These are phyloP conservation scores for Phenganax subtilis DNA, from an alignment of 92 coral and sea anemone genomes.

Conservation along the genomic window DNA sequence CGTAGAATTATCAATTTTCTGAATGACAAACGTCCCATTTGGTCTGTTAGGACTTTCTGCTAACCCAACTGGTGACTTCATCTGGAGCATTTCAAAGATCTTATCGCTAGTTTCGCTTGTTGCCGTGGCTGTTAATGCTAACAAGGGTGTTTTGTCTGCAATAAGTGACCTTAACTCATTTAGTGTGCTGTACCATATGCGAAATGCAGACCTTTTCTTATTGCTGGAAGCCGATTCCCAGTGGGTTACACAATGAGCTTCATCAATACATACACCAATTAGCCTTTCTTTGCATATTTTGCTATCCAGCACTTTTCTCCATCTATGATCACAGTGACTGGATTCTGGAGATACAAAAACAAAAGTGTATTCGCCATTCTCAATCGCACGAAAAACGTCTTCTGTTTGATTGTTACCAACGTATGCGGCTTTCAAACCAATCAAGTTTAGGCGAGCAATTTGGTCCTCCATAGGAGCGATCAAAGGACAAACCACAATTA, in stretches of 20 bases:
- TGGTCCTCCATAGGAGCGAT: slow-evolving; percentile 32
- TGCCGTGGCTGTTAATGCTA: slow-evolving; percentile 47
- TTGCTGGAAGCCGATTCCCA: slow-evolving; percentile 37
- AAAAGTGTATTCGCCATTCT: too few species aligned
- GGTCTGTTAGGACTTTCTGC: slow-evolving; percentile 32
- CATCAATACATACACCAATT: slow-evolving; percentile 35
- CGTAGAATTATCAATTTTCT: background rate
- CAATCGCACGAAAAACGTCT: background rate
- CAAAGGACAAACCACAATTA: slow-evolving; percentile 17
- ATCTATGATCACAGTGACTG: background rate
- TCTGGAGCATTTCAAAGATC: slow-evolving; percentile 31
- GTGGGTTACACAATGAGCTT: slow-evolving; percentile 39
- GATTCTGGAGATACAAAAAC: slow-evolving; percentile 35
- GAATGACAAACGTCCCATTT: slow-evolving; percentile 28
- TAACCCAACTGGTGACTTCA: slow-evolving; percentile 12
- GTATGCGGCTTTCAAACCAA: slow-evolving; percentile 26
- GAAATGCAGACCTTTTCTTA: slow-evolving; percentile 27
- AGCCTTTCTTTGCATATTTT: slow-evolving; percentile 16
- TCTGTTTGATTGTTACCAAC: slow-evolving; percentile 35
- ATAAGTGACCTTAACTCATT: slow-evolving; percentile 30
- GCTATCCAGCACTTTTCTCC: slow-evolving; percentile 27
- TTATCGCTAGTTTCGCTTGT: slow-evolving; percentile 21
- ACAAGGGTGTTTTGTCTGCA: background rate
- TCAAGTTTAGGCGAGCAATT: slow-evolving; percentile 3
- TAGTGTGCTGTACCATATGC: slow-evolving; percentile 18